phyloP scores from a whole-genome alignment of 2,797 vertebrate species.

The Danio jaintianensis region DNA sequence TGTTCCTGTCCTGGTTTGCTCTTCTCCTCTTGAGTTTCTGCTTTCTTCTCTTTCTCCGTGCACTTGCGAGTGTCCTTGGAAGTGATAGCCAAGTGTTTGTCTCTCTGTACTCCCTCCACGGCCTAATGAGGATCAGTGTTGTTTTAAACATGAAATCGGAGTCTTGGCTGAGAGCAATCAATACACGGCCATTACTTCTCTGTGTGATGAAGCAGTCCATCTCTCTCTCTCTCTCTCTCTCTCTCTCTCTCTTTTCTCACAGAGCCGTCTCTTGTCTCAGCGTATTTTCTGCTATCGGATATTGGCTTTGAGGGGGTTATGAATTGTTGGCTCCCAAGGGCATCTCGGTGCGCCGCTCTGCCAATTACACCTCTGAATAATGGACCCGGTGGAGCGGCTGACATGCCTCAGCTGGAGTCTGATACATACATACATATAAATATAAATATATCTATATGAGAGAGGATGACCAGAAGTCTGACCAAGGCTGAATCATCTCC shows the following conservation, averaged over 20 bases:
- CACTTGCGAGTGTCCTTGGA: slow-evolving; percentile 56
- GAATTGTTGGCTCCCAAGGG: slow-evolving; percentile 84
- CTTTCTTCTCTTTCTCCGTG: slow-evolving; percentile 22
- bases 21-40: slow-evolving; percentile 10
- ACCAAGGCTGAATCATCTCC: background rate
- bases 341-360: slow-evolving; percentile 67
- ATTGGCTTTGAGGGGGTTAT: slow-evolving; percentile 82
- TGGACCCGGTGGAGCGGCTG: slow-evolving; percentile 67
- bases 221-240: slow-evolving; percentile 55
- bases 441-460: background rate
- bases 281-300: slow-evolving; percentile 79
- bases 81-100: slow-evolving; percentile 51
- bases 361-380: slow-evolving; percentile 81
- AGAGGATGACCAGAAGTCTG: slow-evolving; percentile 22
- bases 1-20: slow-evolving; percentile 6
- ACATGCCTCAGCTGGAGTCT: slow-evolving; percentile 66
- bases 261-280: slow-evolving; percentile 70
- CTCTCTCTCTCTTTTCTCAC: slow-evolving; percentile 14
- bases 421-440: slow-evolving; percentile 5
- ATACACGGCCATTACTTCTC: slow-evolving; percentile 81
- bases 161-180: slow-evolving; percentile 76
- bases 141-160: slow-evolving; percentile 87
- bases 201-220: slow-evolving; percentile 77
- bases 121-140: slow-evolving; percentile 84
- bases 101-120: slow-evolving; percentile 53